Percentiles rank a stretch among this genome's conserved stretches.
Conservation (phyloP, 2,113 vertebrate species). For the Echinops telfairi region DNA sequence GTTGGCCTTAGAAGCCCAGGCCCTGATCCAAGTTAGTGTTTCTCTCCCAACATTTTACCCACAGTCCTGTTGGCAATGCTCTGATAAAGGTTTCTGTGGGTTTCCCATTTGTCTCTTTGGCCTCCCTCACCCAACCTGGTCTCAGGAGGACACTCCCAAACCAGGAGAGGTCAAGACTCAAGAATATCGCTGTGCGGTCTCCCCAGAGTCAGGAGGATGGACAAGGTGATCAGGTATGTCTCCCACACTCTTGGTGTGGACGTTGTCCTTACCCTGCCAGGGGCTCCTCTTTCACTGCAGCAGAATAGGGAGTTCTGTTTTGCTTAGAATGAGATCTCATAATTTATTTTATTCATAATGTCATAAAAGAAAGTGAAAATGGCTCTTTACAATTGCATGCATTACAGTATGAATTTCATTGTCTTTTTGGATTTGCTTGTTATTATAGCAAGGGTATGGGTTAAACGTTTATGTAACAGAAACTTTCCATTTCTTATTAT, state of each 20-base stretch:
- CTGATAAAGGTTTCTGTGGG: constrained; percentile 24
- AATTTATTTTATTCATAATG: constrained; percentile 68
- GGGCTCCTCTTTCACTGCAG: background rate
- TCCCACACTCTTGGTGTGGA: background rate
- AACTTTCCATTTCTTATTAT: constrained; percentile 65
- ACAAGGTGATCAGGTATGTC: background rate
- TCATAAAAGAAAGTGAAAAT: constrained; percentile 73
- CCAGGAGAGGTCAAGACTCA: constrained; percentile 30
- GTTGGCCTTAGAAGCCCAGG: background rate
- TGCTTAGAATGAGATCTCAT: constrained; percentile 55
- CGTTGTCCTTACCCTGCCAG: background rate
- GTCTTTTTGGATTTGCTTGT: constrained; percentile 69
- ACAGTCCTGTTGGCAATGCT: background rate
- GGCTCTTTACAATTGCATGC: constrained; percentile 45
- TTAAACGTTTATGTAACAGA: constrained; percentile 73
- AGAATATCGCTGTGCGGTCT: background rate
- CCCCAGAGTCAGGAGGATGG: constrained; percentile 8
- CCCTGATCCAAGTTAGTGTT: background rate
- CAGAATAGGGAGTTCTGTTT: constrained; percentile 42
- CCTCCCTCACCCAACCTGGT: constrained; percentile 4
- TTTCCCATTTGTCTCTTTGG: constrained; percentile 44
- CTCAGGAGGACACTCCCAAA: constrained; percentile 1
- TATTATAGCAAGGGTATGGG: constrained; percentile 59
- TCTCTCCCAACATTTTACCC: background rate
- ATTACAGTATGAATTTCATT: constrained; percentile 60